A percentile compares a stretch with the other conserved stretches of the same genome.
These are phyloP conservation scores for Melopsittacus undulatus DNA, from an alignment of 2,797 vertebrate species.

Conservation along the genomic window DNA sequence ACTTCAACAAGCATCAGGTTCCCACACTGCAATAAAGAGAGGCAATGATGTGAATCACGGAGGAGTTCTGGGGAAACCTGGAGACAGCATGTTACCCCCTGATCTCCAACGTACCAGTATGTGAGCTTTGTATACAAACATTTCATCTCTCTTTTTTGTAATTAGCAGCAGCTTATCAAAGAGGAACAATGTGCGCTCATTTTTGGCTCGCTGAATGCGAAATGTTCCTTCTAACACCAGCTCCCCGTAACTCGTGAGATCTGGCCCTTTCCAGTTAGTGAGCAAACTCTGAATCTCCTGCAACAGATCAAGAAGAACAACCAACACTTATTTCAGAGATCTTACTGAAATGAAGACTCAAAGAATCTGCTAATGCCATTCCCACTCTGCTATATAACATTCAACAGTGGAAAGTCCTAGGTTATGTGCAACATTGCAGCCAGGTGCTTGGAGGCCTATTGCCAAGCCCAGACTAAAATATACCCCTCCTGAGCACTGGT, in stretches of 20 bases:
- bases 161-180: slow-evolving; percentile 96
- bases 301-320: background rate
- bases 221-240: slow-evolving; percentile 97
- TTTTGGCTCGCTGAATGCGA: slow-evolving; percentile 95
- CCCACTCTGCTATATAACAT: background rate
- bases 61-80: background rate
- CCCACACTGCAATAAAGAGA: slow-evolving; percentile 84
- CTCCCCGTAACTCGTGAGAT: slow-evolving; percentile 95
- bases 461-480: background rate
- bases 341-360: background rate
- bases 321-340: background rate
- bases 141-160: slow-evolving; percentile 96
- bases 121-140: slow-evolving; percentile 94
- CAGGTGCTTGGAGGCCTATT: background rate
- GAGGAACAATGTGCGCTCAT: slow-evolving; percentile 94
- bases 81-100: background rate
- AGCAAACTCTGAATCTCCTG: slow-evolving; percentile 98
- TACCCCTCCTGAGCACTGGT: background rate
- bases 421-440: background rate
- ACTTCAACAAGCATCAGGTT: slow-evolving; percentile 98
- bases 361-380: background rate
- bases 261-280: slow-evolving; percentile 97
- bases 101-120: slow-evolving; percentile 85
- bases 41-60: background rate
- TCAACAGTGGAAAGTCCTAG: background rate